Evolutionary conservation across 1,140 invertebrate genomes (phyloP), one percentile per base, ranked within the genome.

Genomic region (Aethina tumida): DNA sequence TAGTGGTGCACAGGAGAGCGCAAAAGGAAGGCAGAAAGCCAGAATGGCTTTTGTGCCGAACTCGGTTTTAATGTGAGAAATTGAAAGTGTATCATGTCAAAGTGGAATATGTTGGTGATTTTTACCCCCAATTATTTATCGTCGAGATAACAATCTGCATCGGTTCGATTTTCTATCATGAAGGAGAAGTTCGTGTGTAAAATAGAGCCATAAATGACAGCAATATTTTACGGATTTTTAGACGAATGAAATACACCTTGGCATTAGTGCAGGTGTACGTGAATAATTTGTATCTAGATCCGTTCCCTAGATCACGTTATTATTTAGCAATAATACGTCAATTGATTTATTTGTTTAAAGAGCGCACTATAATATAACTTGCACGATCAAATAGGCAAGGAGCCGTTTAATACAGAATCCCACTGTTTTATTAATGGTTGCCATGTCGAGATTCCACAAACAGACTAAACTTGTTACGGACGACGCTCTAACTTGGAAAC

Each of bases 391-490:
- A 52, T 50, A 41, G 50, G 40, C 36, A 52, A 52, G 47, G 32
- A 52, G 44, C 48, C 50, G 41, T 39, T 50, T 41, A 47, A 50
- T 55, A 39, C 31, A 52, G 53, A 52, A 38, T 47, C 53, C 51
- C 39, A 55, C 53, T 53, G 53, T 49, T 52, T 53, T 52, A 53
- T 56, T 56, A 50, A 56, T 56, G 52, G 40, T 45, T 46, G 34
- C 40, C 34, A 41, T 41, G 45, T 47, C 49, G 36, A 31, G 45
- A 53, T 47, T 50, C 46, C 46, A 49, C 45, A 47, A 52, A 50
- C 49, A 40, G 45, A 49, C 50, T 42, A 52, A 53, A 53, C 45
- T 47, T 41, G 42, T 46, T 50, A 42, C 49, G 38, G 40, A 49
- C 45, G 31, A 12, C 29, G 7, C 10, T 14, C 9, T n/a, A n/a